These are phyloP conservation scores for Drepana arcuata DNA, from an alignment of 1,140 invertebrate species.

Conservation along the genomic window DNA sequence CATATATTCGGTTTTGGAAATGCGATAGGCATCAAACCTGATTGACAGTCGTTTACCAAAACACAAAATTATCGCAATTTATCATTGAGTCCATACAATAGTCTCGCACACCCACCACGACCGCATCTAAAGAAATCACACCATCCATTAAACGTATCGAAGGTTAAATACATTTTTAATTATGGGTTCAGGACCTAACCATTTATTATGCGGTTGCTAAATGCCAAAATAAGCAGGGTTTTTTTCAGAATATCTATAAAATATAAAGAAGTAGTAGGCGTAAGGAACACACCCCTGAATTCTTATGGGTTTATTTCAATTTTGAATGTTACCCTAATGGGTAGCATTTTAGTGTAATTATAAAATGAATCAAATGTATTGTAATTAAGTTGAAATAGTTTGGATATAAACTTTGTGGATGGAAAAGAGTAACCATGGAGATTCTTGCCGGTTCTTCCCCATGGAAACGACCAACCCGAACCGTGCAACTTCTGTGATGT, in stretches of 20 bases:
- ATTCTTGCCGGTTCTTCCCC: too few species aligned
- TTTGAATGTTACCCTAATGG: constrained; percentile 26
- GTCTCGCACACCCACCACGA: too few species aligned
- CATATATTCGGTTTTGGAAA: too few species aligned
- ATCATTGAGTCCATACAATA: too few species aligned
- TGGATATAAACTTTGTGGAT: too few species aligned
- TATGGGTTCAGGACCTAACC: constrained; percentile 26
- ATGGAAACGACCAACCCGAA: too few species aligned
- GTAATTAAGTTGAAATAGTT: constrained; percentile 1
- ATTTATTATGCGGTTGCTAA: constrained; percentile 53
- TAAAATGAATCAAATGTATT: constrained; percentile 25
- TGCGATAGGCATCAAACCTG: too few species aligned
- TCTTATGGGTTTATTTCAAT: constrained; percentile 46
- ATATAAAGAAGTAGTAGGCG: too few species aligned
- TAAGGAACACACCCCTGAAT: constrained; percentile 15
- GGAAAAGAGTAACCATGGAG: too few species aligned
- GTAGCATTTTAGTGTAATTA: constrained; percentile 37
- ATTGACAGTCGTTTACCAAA: too few species aligned
- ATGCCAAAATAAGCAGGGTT: constrained; percentile 37
- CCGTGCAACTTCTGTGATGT: too few species aligned
- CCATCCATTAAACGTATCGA: constrained; percentile 26
- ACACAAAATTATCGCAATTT: too few species aligned
- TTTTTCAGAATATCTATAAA: constrained; percentile 9
- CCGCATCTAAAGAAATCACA: constrained; percentile 3
- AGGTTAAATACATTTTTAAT: constrained; percentile 52